phyloP scores from a whole-genome alignment of 2,113 vertebrate genomes.

The Prochilodus magdalenae region DNA sequence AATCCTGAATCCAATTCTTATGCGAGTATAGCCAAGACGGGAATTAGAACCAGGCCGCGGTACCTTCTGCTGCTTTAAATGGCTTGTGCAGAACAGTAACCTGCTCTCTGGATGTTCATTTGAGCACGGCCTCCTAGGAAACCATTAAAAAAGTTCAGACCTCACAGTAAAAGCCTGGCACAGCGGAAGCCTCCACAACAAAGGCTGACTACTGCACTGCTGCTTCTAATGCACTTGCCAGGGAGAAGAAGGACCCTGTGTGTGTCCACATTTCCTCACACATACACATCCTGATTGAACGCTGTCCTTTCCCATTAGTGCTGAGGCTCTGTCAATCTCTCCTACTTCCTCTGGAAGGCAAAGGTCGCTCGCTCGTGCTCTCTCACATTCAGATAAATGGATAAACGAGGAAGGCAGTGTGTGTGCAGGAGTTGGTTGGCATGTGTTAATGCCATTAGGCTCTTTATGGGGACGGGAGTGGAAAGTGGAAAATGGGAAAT shows the following conservation, averaged over 20 bases:
- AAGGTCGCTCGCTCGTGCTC: conserved; percentile 9
- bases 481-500: conserved; percentile 45
- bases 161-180: conserved; percentile 21
- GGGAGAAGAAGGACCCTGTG: conserved; percentile 14
- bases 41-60: neutral
- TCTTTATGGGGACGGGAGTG: conserved; percentile 35
- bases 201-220: conserved; percentile 27
- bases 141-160: neutral
- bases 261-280: neutral
- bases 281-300: conserved; percentile 9
- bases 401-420: neutral
- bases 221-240: conserved; percentile 46
- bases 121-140: conserved; percentile 9
- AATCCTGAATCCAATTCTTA: neutral
- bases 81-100: conserved; percentile 38
- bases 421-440: neutral
- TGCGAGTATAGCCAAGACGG: neutral
- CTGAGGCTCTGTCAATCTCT: conserved; percentile 15
- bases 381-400: conserved; percentile 2
- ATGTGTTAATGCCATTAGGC: conserved; percentile 49
- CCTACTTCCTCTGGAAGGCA: conserved; percentile 11
- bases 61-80: conserved; percentile 19
- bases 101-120: conserved; percentile 24
- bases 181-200: conserved; percentile 39
- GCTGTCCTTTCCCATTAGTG: conserved; percentile 6